Evolutionary conservation across 1,140 invertebrate species (phyloP).

Genomic region (Manduca sexta): DNA sequence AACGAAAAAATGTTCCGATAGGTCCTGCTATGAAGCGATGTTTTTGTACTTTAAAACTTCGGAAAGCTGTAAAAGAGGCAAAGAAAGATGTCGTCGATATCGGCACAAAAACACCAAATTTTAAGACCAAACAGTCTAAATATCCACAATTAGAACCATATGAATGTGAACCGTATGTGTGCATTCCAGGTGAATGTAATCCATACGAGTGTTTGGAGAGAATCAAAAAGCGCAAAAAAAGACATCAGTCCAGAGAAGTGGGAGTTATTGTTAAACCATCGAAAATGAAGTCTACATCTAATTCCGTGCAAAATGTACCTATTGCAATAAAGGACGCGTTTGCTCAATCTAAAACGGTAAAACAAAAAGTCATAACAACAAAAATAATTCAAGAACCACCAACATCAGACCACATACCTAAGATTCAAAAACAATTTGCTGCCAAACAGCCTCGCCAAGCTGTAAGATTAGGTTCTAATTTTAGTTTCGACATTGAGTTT

Average conservation of each 20-base stretch:
- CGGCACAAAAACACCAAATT: slow-evolving; percentile 2
- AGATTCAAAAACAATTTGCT: too few species aligned
- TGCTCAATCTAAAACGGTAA: not conserved
- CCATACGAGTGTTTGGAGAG: slow-evolving; percentile 22
- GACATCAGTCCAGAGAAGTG: not conserved
- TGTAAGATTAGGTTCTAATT: slow-evolving; percentile 23
- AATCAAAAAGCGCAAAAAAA: slow-evolving; percentile 13
- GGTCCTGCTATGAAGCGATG: slow-evolving; percentile 24
- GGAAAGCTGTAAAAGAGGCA: slow-evolving; percentile 19
- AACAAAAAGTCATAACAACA: not conserved
- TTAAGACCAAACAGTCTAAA: not conserved
- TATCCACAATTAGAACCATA: slow-evolving; percentile 11
- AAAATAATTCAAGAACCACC: not conserved
- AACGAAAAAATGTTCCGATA: not conserved
- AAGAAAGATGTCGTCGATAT: not conserved
- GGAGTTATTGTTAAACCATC: not conserved
- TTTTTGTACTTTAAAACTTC: slow-evolving; percentile 36
- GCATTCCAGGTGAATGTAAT: slow-evolving; percentile 21
- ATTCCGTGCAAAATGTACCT: not conserved
- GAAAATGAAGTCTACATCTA: slow-evolving; percentile 1
- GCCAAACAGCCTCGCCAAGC: slow-evolving; percentile 8
- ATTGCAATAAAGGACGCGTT: not conserved
- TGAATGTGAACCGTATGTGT: slow-evolving; percentile 31
- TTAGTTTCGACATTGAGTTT: slow-evolving; percentile 31
- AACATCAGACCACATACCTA: not conserved